Conservation (phyloP, 1,140 invertebrate species). For the Apolygus lucorum region DNA sequence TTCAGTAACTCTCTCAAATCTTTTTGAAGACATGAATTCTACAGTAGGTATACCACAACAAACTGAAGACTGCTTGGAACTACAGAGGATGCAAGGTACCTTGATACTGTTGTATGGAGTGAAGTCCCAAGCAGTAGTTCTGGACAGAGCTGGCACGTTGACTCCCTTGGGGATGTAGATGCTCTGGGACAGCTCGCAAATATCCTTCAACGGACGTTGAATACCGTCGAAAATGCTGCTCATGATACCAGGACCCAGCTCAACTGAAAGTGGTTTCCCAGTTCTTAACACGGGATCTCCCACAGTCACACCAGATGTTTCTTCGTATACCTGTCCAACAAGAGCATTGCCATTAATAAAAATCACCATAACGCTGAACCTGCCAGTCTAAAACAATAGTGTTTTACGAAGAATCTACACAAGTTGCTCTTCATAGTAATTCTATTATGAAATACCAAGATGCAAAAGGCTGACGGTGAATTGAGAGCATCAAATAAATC, state of each 20-base stretch:
- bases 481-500: no score
- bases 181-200: slow-evolving; percentile 82
- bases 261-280: slow-evolving; percentile 95
- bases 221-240: slow-evolving; percentile 99
- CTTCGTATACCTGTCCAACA: slow-evolving; percentile 80
- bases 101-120: slow-evolving; percentile 71
- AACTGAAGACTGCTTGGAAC: no score
- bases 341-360: slow-evolving; percentile 2
- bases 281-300: slow-evolving; percentile 97
- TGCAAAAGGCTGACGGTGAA: no score
- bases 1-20: no score
- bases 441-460: no score
- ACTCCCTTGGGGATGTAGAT: slow-evolving; percentile 99
- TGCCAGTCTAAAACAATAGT: no score
- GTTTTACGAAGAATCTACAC: no score
- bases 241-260: slow-evolving; percentile 98
- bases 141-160: slow-evolving; percentile 83
- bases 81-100: no score
- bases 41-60: no score
- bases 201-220: slow-evolving; percentile 95
- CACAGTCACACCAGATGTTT: slow-evolving; percentile 98
- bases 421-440: no score
- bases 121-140: slow-evolving; percentile 85
- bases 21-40: no score
- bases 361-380: no score